phyloP scores from a whole-genome alignment of 2,888 invertebrate genomes.

The Geophilus truncorum region DNA sequence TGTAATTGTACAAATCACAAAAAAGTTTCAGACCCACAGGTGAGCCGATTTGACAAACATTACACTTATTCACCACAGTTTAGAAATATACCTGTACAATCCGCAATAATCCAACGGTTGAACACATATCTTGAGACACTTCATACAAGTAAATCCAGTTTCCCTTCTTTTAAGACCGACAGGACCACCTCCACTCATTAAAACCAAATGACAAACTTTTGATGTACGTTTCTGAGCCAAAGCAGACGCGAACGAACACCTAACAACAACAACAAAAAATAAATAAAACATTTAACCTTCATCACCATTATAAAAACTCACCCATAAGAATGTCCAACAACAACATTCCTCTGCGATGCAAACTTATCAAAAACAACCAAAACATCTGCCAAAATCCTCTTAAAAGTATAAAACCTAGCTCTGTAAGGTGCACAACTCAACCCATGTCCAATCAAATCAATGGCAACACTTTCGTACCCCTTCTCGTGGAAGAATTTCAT shows the following conservation, averaged over 20 bases:
- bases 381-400: conserved; percentile 57
- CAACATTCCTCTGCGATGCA: conserved; percentile 56
- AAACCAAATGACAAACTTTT: conserved; percentile 58
- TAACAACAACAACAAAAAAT: conserved; percentile 42
- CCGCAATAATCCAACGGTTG: conserved; percentile 59
- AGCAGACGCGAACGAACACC: conserved; percentile 61
- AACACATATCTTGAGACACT: conserved; percentile 53
- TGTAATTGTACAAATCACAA: too few relatives aligned
- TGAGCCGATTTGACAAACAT: too few relatives aligned
- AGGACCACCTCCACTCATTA: conserved; percentile 65
- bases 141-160: conserved; percentile 50
- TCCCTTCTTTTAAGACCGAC: conserved; percentile 59
- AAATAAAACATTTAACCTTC: background rate
- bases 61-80: too few relatives aligned
- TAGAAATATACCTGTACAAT: conserved; percentile 51
- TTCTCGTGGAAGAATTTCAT: conserved; percentile 55
- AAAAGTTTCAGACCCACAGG: too few relatives aligned
- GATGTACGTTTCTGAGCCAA: conserved; percentile 56
- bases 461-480: conserved; percentile 61
- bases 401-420: conserved; percentile 57
- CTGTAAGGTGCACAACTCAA: conserved; percentile 59
- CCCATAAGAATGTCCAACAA: conserved; percentile 67
- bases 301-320: conserved; percentile 44
- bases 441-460: conserved; percentile 65
- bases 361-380: conserved; percentile 59